Evolutionary conservation across 2,888 invertebrate genomes (phyloP).

Genomic region (Plemyria rubiginata): DNA sequence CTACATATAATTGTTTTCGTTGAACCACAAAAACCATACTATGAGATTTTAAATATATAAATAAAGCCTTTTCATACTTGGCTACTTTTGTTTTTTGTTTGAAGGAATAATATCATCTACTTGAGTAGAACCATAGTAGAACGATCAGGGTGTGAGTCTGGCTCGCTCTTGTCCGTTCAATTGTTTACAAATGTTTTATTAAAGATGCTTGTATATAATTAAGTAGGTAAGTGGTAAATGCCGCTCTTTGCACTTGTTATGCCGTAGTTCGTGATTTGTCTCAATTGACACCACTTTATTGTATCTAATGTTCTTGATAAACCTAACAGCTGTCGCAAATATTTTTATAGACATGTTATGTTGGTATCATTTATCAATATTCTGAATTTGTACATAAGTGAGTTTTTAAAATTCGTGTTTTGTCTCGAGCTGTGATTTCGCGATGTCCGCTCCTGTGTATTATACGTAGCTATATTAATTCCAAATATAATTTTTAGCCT

Average conservation of each 20-base stretch:
- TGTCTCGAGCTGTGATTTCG: too few species aligned
- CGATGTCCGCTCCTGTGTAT: too few species aligned
- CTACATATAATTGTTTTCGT: too few species aligned
- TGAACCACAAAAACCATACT: too few species aligned
- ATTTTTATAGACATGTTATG: constrained; percentile 9
- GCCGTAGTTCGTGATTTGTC: constrained; percentile 67
- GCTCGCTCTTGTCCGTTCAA: background rate
- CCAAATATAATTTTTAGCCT: too few species aligned
- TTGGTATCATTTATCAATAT: background rate
- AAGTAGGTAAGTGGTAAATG: constrained; percentile 11
- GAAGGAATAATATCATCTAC: background rate
- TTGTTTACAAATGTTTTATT: constrained; percentile 15
- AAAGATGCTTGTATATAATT: constrained; percentile 7
- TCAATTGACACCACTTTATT: constrained; percentile 63
- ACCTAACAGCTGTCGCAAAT: constrained; percentile 25
- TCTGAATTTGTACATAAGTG: too few species aligned
- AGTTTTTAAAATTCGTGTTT: too few species aligned
- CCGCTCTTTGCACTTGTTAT: constrained; percentile 54
- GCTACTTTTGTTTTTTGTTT: too few species aligned
- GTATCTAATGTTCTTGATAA: constrained; percentile 16
- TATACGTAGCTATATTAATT: too few species aligned
- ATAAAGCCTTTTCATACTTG: too few species aligned
- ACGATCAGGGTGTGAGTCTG: background rate
- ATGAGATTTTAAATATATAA: too few species aligned
- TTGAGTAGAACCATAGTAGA: background rate